Percentiles rank a stretch among this genome's conserved stretches.
Conservation (phyloP, 1,140 invertebrate species). For the Achroia grisella region DNA sequence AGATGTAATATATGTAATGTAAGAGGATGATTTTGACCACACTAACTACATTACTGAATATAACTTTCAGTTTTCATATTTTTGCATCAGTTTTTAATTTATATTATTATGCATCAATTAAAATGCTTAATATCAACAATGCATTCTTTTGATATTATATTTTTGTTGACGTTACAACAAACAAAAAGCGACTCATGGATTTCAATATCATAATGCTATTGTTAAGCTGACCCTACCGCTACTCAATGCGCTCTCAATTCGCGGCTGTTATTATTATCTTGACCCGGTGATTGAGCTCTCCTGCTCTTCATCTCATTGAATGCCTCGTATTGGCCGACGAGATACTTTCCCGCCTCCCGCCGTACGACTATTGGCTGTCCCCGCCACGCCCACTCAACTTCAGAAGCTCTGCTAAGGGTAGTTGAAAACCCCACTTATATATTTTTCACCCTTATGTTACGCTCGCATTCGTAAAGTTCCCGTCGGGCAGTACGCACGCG, state of each 20-base stretch:
- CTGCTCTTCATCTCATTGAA: conserved; percentile 42
- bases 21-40: too few species aligned
- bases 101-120: too few species aligned
- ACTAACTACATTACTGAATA: too few species aligned
- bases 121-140: too few species aligned
- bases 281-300: conserved; percentile 66
- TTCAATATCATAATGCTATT: conserved; percentile 59
- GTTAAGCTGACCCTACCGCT: conserved; percentile 62
- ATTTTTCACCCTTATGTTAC: conserved; percentile 63
- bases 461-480: conserved; percentile 57
- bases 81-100: too few species aligned
- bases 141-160: not conserved
- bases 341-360: conserved; percentile 49
- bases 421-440: conserved; percentile 66
- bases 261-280: conserved; percentile 68
- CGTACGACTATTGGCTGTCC: conserved; percentile 37
- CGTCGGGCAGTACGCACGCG: conserved; percentile 58
- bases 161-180: conserved; percentile 24
- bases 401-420: conserved; percentile 59
- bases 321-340: conserved; percentile 43
- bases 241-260: conserved; percentile 70
- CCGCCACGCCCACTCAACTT: conserved; percentile 49
- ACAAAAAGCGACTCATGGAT: conserved; percentile 34
- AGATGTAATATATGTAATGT: too few species aligned
- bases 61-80: too few species aligned